These are phyloP conservation scores for Neodiprion lecontei DNA, from an alignment of 1,140 invertebrate genomes.

Conservation along the genomic window DNA sequence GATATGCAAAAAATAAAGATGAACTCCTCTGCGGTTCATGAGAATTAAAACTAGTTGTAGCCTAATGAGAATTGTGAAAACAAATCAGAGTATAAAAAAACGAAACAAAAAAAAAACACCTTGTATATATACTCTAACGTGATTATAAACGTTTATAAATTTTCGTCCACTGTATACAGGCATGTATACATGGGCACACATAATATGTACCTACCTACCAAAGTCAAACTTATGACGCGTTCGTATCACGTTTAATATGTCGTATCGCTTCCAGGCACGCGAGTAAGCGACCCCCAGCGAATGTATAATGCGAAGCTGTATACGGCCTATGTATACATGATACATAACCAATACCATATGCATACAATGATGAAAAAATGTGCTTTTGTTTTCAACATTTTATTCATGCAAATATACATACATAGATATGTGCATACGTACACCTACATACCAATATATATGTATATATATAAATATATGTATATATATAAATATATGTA, in stretches of 20 bases:
- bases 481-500: not conserved
- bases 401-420: not conserved
- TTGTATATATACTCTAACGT: not conserved
- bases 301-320: no score
- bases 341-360: not conserved
- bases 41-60: no score
- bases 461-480: not conserved
- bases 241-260: not conserved
- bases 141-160: not conserved
- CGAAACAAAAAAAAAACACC: not conserved
- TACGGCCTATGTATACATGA: no score
- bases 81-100: not conserved
- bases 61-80: not conserved
- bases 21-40: not conserved
- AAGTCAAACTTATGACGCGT: not conserved
- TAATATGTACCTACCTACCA: not conserved
- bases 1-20: no score
- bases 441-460: not conserved
- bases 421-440: not conserved
- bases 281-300: not conserved
- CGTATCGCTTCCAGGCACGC: not conserved
- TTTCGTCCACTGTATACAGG: not conserved
- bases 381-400: constrained; percentile 7
- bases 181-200: constrained; percentile 4
- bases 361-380: not conserved